Percentiles rank a stretch among this genome's conserved stretches.
These are phyloP conservation scores for Zele albiditarsus DNA, from an alignment of 2,888 invertebrate species.

Conservation along the genomic window DNA sequence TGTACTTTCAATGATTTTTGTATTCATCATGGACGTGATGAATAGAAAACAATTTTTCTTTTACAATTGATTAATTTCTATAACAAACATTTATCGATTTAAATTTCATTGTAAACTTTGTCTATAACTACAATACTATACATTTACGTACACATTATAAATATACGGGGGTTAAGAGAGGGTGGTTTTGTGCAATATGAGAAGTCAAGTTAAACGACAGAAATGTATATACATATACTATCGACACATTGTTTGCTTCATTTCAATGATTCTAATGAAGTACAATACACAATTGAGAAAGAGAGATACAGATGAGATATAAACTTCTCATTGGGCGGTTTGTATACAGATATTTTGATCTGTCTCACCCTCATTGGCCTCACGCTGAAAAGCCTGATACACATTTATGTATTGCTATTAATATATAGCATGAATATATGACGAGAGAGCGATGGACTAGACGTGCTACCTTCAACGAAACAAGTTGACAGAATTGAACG, in stretches of 20 bases:
- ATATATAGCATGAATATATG: not conserved
- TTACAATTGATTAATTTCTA: not conserved
- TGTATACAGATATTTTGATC: not conserved
- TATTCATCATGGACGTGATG: not conserved
- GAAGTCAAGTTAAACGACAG: not conserved
- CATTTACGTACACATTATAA: not conserved
- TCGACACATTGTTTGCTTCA: constrained; percentile 7
- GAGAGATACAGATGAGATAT: not conserved
- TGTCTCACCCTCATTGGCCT: not conserved
- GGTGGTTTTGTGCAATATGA: not conserved
- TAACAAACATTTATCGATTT: not conserved
- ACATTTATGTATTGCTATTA: not conserved
- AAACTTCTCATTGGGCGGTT: not conserved
- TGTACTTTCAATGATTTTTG: not conserved
- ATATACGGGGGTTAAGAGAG: not conserved
- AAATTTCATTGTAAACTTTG: not conserved
- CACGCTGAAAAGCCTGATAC: not conserved
- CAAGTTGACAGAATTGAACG: no score
- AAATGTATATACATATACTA: constrained; percentile 17
- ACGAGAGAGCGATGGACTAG: no score
- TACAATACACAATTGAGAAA: not conserved
- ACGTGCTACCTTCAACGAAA: no score
- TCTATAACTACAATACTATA: not conserved
- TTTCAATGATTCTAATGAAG: constrained; percentile 2
- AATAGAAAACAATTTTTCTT: not conserved